Conservation (phyloP, 2,797 vertebrate genomes). For the Lepidocolaptes lacrymiger region DNA sequence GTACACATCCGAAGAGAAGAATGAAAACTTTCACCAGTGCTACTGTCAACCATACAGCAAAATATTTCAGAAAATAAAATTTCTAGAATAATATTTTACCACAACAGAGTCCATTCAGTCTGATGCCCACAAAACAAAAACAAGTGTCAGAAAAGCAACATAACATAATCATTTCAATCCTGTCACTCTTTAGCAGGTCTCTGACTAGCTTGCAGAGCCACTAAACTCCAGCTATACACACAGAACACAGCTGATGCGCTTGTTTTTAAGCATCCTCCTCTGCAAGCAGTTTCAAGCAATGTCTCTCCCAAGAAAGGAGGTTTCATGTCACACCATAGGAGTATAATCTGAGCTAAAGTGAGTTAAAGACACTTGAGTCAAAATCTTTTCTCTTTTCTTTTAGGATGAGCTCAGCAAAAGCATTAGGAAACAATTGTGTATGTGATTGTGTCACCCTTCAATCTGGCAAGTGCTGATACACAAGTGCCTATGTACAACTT, state of each 20-base stretch:
- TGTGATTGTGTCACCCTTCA: background rate
- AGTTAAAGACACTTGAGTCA: conserved; percentile 28
- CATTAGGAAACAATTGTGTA: background rate
- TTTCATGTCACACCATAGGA: background rate
- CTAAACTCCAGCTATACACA: conserved; percentile 28
- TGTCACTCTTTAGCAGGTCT: background rate
- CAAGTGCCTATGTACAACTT: accelerated
- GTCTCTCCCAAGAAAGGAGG: conserved; percentile 16
- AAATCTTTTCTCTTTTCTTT: background rate
- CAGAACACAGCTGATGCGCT: conserved; percentile 19
- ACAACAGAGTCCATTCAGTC: background rate
- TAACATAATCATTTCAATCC: background rate
- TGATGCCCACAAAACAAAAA: background rate
- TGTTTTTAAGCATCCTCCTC: conserved; percentile 33
- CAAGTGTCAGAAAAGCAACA: background rate
- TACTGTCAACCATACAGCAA: background rate
- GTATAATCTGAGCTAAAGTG: background rate
- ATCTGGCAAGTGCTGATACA: background rate
- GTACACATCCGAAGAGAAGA: background rate
- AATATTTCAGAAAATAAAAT: background rate
- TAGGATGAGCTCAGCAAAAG: background rate
- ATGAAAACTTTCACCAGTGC: background rate
- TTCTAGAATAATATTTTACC: background rate
- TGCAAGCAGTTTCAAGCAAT: conserved; percentile 22
- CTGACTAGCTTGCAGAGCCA: conserved; percentile 70